Percentiles rank a stretch among this genome's conserved stretches.
Conservation (phyloP, 2,888 invertebrate genomes). For the Drosophila dives region DNA sequence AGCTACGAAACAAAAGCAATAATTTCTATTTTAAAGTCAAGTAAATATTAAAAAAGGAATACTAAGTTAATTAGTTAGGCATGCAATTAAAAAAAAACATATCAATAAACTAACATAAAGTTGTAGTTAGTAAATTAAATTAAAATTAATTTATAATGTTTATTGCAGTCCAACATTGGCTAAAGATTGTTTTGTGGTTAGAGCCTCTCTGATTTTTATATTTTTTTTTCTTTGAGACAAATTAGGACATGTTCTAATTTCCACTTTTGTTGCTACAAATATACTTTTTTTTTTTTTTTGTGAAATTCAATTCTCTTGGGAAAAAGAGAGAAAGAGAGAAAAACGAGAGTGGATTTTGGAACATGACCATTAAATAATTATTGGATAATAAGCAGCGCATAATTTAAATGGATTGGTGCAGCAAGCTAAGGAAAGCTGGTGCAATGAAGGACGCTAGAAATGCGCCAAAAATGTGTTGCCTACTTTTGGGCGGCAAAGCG, state of each 20-base stretch:
- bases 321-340: not conserved
- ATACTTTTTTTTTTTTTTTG: not conserved
- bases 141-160: slow-evolving; percentile 6
- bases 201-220: slow-evolving; percentile 43
- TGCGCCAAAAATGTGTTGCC: slow-evolving; percentile 43
- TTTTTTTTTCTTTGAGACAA: not conserved
- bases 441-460: slow-evolving; percentile 13
- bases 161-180: not conserved
- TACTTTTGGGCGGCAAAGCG: slow-evolving; percentile 32
- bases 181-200: not conserved
- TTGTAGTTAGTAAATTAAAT: slow-evolving; percentile 8
- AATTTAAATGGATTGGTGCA: slow-evolving; percentile 33
- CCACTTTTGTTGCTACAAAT: not conserved
- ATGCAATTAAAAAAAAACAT: slow-evolving; percentile 55
- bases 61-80: slow-evolving; percentile 22
- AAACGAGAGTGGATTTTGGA: slow-evolving; percentile 6
- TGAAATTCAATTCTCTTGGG: not conserved
- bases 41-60: slow-evolving; percentile 9
- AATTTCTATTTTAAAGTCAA: slow-evolving; percentile 14
- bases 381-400: slow-evolving; percentile 24
- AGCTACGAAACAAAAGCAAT: slow-evolving; percentile 40
- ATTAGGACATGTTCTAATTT: slow-evolving; percentile 6
- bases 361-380: slow-evolving; percentile 5
- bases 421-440: slow-evolving; percentile 44
- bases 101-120: slow-evolving; percentile 28